Evolutionary conservation across 1,140 invertebrate genomes (phyloP).

Genomic region (Saccostrea cuccullata): DNA sequence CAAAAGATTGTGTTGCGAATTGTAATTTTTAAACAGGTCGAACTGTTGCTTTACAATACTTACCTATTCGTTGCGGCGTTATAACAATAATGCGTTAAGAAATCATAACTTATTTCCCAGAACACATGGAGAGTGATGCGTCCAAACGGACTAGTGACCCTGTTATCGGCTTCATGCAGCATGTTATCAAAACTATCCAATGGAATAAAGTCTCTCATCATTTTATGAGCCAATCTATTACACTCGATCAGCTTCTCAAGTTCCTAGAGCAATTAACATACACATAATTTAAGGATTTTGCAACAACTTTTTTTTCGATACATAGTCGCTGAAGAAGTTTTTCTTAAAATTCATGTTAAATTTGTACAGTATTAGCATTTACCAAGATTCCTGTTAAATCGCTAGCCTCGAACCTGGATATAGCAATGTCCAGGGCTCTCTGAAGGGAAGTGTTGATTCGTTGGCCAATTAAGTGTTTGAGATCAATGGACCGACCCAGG

Average conservation of each 20-base stretch:
- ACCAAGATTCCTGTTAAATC: slow-evolving; percentile 97
- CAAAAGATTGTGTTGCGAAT: neutral
- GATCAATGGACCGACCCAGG: slow-evolving; percentile 96
- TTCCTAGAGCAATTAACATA: slow-evolving; percentile 83
- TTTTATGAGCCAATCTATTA: slow-evolving; percentile 95
- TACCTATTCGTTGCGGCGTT: slow-evolving; percentile 98
- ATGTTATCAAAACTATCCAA: slow-evolving; percentile 98
- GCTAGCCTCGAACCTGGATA: slow-evolving; percentile 95
- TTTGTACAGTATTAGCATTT: slow-evolving; percentile 63
- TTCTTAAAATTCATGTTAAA: too few relatives aligned
- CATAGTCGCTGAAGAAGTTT: neutral
- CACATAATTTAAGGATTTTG: neutral
- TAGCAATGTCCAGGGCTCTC: slow-evolving; percentile 95
- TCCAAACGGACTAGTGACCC: slow-evolving; percentile 97
- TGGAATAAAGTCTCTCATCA: slow-evolving; percentile 93
- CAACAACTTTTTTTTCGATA: neutral
- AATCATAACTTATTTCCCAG: slow-evolving; percentile 98
- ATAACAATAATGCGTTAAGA: slow-evolving; percentile 98
- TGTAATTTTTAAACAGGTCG: too few relatives aligned
- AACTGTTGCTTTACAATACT: slow-evolving; percentile 47
- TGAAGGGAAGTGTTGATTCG: slow-evolving; percentile 97
- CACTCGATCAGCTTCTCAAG: slow-evolving; percentile 94
- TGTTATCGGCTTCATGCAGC: slow-evolving; percentile 97
- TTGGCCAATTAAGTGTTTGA: slow-evolving; percentile 97
- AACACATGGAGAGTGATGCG: slow-evolving; percentile 97